A percentile compares a stretch with the other conserved stretches of the same genome.
These are phyloP conservation scores for Malthinus seriepunctatus DNA, from an alignment of 2,888 invertebrate genomes.

Conservation along the genomic window DNA sequence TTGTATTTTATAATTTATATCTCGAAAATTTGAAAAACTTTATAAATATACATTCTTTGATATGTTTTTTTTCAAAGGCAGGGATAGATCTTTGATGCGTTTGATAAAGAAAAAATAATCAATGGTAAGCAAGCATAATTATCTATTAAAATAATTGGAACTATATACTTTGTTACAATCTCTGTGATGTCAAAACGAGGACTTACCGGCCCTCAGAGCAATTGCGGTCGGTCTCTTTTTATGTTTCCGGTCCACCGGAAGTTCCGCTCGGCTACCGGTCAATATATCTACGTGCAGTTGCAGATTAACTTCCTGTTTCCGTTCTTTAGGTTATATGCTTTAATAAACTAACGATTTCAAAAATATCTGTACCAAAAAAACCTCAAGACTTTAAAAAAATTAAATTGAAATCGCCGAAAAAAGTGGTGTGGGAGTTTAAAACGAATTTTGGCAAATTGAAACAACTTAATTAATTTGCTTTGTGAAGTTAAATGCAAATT, in stretches of 20 bases:
- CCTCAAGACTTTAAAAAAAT: neutral
- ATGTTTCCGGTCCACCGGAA: slow-evolving; percentile 57
- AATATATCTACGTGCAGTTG: slow-evolving; percentile 56
- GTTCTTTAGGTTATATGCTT: slow-evolving; percentile 45
- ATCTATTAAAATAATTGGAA: slow-evolving; percentile 7
- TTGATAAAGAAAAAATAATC: neutral
- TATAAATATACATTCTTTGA: too few relatives aligned
- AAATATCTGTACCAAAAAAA: neutral
- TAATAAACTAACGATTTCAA: slow-evolving; percentile 39
- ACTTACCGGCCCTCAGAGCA: slow-evolving; percentile 48
- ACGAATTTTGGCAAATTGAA: neutral
- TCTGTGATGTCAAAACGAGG: slow-evolving; percentile 44
- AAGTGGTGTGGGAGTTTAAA: too few relatives aligned
- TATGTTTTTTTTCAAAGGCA: neutral
- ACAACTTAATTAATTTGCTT: slow-evolving; percentile 16
- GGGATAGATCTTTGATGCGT: neutral
- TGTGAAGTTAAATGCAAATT: slow-evolving; percentile 40
- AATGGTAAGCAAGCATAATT: neutral
- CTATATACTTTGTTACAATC: slow-evolving; percentile 20
- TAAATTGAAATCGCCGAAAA: neutral
- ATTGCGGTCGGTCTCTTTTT: slow-evolving; percentile 54
- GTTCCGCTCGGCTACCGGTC: slow-evolving; percentile 56
- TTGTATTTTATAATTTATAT: slow-evolving; percentile 31
- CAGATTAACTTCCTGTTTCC: slow-evolving; percentile 57
- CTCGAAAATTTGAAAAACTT: neutral